Evolutionary conservation across 2,888 invertebrate species (phyloP), one percentile per base, ranked within the genome.

Genomic region (Scaptomyza tumidula): DNA sequence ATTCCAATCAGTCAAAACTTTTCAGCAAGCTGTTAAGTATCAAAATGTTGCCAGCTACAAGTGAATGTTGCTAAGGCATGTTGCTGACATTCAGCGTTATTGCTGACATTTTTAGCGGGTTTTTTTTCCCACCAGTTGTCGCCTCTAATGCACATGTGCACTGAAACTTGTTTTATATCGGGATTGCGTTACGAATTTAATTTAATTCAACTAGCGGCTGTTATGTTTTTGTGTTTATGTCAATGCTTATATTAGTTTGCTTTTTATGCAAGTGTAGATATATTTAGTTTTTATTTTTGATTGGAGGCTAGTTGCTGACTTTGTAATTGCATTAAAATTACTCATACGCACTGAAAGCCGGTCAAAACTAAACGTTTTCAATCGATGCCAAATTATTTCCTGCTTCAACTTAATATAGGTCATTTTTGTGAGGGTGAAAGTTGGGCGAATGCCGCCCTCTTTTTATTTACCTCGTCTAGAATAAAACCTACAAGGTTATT

Each of bases 151-250:
- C 67, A 79, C 82, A 87, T 83, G 85, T 87, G 82, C 76, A 85
- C 69, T 87, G 69, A 84, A 84, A 84, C 83, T 81, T 81, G 83
- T 87, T 84, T 87, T 56, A 49, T 77, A 64, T 83, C 69, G 76
- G 68, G 62, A 57, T 31, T 72, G 27, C 50, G 56, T 56, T 56
- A 3, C 27, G 49, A 62, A 62, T 48, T 64, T 58, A 57, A 43
- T 46, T 49, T 50, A 31, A 56, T 41, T 39, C 54, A 44, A 35
- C 46, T 27, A n/a, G 27, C 52, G 53, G 44, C 41, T 70, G 63
- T 58, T 56, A 54, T 66, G 49, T 52, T 67, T 35, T 33, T 53
- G 2, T 29, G 24, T 24, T 29, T 29, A 29, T 29, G 29, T 29
- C 29, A 29, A 29, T 29, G 29, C 29, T 6, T 29, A 29, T 29